A percentile compares a stretch with the other conserved stretches of the same genome.
Evolutionary conservation across 2,888 invertebrate genomes (phyloP).

Genomic region (Synergus gifuensis): DNA sequence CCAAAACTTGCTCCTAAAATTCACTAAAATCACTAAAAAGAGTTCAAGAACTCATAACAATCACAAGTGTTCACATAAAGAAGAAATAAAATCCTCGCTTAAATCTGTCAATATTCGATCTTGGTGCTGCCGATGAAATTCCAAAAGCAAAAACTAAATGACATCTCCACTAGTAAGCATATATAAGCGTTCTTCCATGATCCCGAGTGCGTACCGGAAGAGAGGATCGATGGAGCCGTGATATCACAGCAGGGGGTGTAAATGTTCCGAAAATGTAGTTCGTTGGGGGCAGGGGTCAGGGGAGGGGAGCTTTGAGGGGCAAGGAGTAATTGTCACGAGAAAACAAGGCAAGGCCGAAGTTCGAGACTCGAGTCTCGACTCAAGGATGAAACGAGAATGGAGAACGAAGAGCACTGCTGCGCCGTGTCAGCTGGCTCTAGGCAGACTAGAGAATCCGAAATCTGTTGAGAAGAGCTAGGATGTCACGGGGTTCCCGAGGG

Average conservation of each 20-base stretch:
- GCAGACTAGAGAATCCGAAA: constrained; percentile 75
- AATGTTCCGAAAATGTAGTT: constrained; percentile 30
- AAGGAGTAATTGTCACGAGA: constrained; percentile 32
- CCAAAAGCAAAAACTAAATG: constrained; percentile 15
- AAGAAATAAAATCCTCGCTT: constrained; percentile 37
- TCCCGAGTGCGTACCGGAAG: constrained; percentile 28
- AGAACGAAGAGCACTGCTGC: constrained; percentile 54
- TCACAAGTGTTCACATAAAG: constrained; percentile 39
- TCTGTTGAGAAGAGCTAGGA: constrained; percentile 75
- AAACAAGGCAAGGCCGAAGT: constrained; percentile 13
- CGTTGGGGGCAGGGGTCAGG: constrained; percentile 13
- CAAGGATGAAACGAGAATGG: constrained; percentile 48
- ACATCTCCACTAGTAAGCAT: constrained; percentile 4
- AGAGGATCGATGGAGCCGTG: constrained; percentile 45
- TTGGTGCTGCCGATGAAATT: constrained; percentile 16
- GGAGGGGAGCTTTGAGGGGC: background rate
- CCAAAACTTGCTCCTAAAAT: constrained; percentile 9
- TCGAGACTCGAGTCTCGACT: constrained; percentile 1
- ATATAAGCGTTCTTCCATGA: constrained; percentile 15
- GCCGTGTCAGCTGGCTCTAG: constrained; percentile 76
- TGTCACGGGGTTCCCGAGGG: constrained; percentile 72
- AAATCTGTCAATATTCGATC: background rate
- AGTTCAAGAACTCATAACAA: constrained; percentile 14
- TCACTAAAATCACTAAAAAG: constrained; percentile 40
- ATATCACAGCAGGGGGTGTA: constrained; percentile 43